A percentile compares a stretch with the other conserved stretches of the same genome.
These are phyloP conservation scores for Drosophila pseudoananassae DNA, from an alignment of 1,140 invertebrate species.

Conservation along the genomic window DNA sequence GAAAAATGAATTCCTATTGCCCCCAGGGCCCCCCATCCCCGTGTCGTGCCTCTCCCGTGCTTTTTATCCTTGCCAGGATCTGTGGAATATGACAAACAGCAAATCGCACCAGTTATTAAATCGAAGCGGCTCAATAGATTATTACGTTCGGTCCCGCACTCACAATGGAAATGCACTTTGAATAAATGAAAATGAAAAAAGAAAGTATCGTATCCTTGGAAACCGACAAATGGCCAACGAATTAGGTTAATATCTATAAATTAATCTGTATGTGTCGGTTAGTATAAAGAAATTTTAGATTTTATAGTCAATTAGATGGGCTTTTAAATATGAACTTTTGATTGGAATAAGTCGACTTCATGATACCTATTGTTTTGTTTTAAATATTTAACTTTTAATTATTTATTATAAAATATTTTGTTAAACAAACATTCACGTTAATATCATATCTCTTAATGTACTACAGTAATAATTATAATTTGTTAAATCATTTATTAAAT, in stretches of 20 bases:
- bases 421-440: no score
- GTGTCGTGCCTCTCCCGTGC: not conserved
- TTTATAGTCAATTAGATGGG: not conserved
- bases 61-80: constrained; percentile 17
- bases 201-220: constrained; percentile 27
- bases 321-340: not conserved
- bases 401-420: no score
- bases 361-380: not conserved
- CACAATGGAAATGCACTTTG: constrained; percentile 14
- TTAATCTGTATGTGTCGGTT: constrained; percentile 3
- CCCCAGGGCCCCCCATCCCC: not conserved
- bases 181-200: not conserved
- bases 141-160: constrained; percentile 67
- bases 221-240: constrained; percentile 16
- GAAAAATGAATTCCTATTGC: constrained; percentile 43
- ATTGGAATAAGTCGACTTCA: not conserved
- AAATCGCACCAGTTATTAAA: constrained; percentile 72
- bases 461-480: no score
- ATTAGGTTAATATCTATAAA: constrained; percentile 8
- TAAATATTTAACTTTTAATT: no score
- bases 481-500: no score
- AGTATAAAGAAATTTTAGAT: not conserved
- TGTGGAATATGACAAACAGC: constrained; percentile 77
- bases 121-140: constrained; percentile 76
- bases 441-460: no score